A percentile compares a stretch with the other conserved stretches of the same genome.
phyloP scores from a whole-genome alignment of 2,113 vertebrate genomes.

The Chloropsis hardwickii region DNA sequence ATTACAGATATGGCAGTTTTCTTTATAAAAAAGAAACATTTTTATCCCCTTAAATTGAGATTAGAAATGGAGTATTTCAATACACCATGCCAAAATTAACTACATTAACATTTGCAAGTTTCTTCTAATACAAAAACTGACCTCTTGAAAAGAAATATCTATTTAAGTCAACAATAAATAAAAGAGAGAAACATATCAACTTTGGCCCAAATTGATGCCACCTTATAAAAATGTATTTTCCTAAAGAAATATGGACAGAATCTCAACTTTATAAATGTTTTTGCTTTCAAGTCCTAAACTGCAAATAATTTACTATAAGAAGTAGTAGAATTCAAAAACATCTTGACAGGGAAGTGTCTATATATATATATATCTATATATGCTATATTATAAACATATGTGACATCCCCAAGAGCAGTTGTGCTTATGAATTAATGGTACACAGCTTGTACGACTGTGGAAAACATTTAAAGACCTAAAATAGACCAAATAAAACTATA shows the following conservation, averaged over 20 bases:
- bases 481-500: neutral
- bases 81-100: neutral
- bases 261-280: neutral
- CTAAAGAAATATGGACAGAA: neutral
- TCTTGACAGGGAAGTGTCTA: neutral
- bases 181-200: neutral
- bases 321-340: neutral
- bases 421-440: neutral
- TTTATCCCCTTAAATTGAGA: neutral
- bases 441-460: neutral
- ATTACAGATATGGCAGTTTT: neutral
- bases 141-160: neutral
- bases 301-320: neutral
- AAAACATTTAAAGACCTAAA: neutral
- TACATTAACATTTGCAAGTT: neutral
- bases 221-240: neutral
- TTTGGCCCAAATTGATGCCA: neutral
- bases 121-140: neutral
- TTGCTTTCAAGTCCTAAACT: neutral
- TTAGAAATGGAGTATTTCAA: neutral
- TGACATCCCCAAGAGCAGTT: neutral
- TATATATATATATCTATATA: no score
- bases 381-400: neutral
- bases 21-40: neutral
- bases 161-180: neutral